Evolutionary conservation across 2,888 invertebrate species (phyloP).

Genomic region (Anorthoa munda): DNA sequence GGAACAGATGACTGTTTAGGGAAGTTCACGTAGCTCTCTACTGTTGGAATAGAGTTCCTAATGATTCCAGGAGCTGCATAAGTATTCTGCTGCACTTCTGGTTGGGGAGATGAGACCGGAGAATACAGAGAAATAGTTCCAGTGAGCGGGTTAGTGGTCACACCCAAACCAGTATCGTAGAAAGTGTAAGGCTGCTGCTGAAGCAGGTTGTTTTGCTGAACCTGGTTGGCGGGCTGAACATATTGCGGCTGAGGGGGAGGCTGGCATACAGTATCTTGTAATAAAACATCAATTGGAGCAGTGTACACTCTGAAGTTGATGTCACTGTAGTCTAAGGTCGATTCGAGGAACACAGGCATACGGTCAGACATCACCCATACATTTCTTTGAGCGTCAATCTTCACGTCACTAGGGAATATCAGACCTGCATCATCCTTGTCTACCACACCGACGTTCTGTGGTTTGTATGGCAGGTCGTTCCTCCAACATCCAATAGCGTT

Average conservation of each 20-base stretch:
- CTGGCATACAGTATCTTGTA: constrained; percentile 94
- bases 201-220: constrained; percentile 37
- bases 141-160: constrained; percentile 57
- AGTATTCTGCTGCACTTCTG: constrained; percentile 25
- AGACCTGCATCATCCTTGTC: constrained; percentile 94
- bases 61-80: constrained; percentile 60
- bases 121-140: constrained; percentile 56
- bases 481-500: constrained; percentile 97
- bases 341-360: constrained; percentile 94
- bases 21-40: constrained; percentile 70
- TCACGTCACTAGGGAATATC: constrained; percentile 95
- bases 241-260: constrained; percentile 62
- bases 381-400: constrained; percentile 93
- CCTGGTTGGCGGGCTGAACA: constrained; percentile 18
- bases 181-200: constrained; percentile 55
- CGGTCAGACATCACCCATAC: constrained; percentile 96
- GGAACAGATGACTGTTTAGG: constrained; percentile 70
- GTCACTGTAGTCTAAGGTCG: constrained; percentile 93
- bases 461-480: constrained; percentile 92
- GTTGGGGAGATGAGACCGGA: constrained; percentile 51
- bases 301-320: constrained; percentile 95
- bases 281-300: constrained; percentile 92
- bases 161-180: constrained; percentile 60
- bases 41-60: constrained; percentile 68
- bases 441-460: constrained; percentile 93